Evolutionary conservation across 2,797 vertebrate species (phyloP).

Genomic region (Xiphorhynchus erythropygius): DNA sequence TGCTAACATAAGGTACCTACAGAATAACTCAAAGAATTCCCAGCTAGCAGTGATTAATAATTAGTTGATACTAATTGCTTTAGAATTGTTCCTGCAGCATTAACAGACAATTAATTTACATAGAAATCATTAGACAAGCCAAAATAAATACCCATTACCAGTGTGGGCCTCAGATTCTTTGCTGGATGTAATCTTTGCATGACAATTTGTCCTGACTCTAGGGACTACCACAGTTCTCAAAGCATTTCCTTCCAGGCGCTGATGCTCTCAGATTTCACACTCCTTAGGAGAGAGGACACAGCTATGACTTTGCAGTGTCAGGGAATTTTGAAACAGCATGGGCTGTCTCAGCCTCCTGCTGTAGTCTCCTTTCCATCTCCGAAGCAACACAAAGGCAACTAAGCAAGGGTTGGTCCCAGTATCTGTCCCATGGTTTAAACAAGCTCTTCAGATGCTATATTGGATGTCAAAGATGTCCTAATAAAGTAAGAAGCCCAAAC

Average conservation of each 20-base stretch:
- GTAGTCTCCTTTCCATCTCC: not conserved
- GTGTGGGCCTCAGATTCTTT: not conserved
- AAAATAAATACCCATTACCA: not conserved
- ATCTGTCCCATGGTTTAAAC: not conserved
- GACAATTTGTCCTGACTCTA: not conserved
- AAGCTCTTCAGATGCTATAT: not conserved
- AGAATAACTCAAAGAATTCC: not conserved
- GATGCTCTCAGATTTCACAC: not conserved
- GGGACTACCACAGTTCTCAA: not conserved
- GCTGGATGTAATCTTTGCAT: not conserved
- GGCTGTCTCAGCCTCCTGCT: not conserved
- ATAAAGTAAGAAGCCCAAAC: not conserved
- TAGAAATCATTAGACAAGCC: not conserved
- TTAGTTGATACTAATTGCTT: not conserved
- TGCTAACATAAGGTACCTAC: not conserved
- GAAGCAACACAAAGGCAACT: not conserved
- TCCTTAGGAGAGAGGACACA: not conserved
- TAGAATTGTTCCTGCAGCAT: not conserved
- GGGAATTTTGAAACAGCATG: not conserved
- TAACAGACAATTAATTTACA: not conserved
- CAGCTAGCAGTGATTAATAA: not conserved
- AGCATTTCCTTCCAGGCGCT: not conserved
- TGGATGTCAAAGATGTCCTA: not conserved
- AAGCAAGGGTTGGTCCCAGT: not conserved
- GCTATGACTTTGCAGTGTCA: constrained; percentile 8